Evolutionary conservation across 2,888 invertebrate species (phyloP), one percentile per base, ranked within the genome.

Genomic region (Crematogaster levior): DNA sequence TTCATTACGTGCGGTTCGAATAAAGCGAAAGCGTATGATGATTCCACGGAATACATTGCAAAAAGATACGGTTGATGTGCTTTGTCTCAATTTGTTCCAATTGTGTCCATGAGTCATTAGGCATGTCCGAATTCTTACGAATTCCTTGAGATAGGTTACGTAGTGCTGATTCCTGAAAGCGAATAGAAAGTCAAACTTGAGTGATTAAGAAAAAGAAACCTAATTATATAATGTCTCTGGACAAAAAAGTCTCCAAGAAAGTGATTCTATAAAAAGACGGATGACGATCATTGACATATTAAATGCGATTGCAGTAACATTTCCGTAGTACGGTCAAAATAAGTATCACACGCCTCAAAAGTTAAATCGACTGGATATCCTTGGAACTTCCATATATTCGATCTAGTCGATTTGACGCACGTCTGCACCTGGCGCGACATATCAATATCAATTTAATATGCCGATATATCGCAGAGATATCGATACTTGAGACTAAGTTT

Each of bases 331-430:
- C n/a, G 5, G 3, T 40, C 24, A 40, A 51, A 66, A 48, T 63
- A 37, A 48, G 18, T 51, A 21, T 24, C 12, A 21, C 9, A 12
- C 40, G 12, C 30, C n/a, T 53, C 21, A 40, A 75, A 65, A 75
- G 37, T 73, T n/a, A n/a, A 40, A 34, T 63, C 46, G 18, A 51
- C 27, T 75, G 15, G 65, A 65, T 65, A 66, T 65, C 75, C 75
- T 75, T 75, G 75, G 18, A 37, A 66, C 24, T 65, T 37, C n/a
- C 18, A 34, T 3, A 60, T 46, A 46, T 74, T 66, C 51, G 27
- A n/a, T 15, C 15, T 37, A 65, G 37, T 40, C 27, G 51, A 51
- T 65, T 75, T 48, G 6, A 34, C 34, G 24, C 27, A 63, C 37
- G 37, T 48, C 34, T 51, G 12, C 37, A 75, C 27, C 30, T 66